Base-by-base conservation (phyloP, 2,113 vertebrate genomes). In the Pollachius pollachius region DNA sequence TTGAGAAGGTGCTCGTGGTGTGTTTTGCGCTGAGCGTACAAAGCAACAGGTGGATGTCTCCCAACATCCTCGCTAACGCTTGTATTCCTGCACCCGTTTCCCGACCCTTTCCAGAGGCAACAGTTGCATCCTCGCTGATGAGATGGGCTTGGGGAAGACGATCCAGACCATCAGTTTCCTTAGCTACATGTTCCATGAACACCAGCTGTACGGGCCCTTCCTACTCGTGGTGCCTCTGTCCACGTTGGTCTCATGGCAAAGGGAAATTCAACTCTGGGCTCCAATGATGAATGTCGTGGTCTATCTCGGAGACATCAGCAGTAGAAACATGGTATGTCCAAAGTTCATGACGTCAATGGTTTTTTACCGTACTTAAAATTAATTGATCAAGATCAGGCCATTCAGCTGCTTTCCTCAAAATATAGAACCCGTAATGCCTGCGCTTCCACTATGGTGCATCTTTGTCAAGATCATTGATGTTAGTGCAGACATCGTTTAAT, bases 91-190 rank as follows among this genome's bases (percentile, higher is more conserved):
- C 34, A 25, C 41, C 41, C 15, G 16, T 64, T 5, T 65, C 15
- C 57, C 18, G 7, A 11, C 11, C 41, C 23, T 64, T 4, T 64
- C 57, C 19, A 99, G 97, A 85, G 94, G 95, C 66, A 97, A 99
- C 85, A 99, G 97, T 69, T 98, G 97, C 75, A 99, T 99, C 89
- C 94, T 99, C 18, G 96, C 97, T 9, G 97, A 99, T 92, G 97
- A 99, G 87, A 99, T 99, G 97, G 97, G 97, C 57, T 89, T 99
- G 71, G 97, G 97, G 48, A 99, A 99, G 92, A 99, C 97, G 30
- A 99, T 99, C 88, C 97, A 99, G 92, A 99, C 97, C 6, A 99
- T 99, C 88, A 93, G 92, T 79, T 99, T 98, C 90, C 87, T 99
- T 64, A 98, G 96, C 88, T 98, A 96, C 82, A 65, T 98, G 85